A percentile compares a stretch with the other conserved stretches of the same genome.
Evolutionary conservation across 2,797 vertebrate species (phyloP).

Genomic region (Parauchenoglanis ngamensis): DNA sequence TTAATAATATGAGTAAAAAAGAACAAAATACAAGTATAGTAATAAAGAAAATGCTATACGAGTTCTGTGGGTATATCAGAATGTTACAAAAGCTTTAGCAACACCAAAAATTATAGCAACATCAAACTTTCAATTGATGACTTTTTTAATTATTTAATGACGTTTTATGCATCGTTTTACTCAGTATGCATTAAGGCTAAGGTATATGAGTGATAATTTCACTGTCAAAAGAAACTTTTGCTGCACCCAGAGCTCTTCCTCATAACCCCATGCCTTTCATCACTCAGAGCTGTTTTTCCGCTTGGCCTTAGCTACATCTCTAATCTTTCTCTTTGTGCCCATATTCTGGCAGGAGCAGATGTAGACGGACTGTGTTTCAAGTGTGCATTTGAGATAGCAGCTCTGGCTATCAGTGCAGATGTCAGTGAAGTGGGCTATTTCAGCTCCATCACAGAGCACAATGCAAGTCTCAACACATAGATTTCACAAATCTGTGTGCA

Average conservation of each 20-base stretch:
- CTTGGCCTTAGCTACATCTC: constrained; percentile 20
- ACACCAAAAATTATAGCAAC: not conserved
- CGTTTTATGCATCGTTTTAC: not conserved
- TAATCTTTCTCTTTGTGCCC: constrained; percentile 39
- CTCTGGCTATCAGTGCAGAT: constrained; percentile 29
- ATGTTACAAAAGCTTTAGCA: not conserved
- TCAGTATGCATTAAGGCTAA: not conserved
- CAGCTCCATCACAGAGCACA: constrained; percentile 13
- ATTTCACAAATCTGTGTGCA: not conserved
- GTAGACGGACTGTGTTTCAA: constrained; percentile 26
- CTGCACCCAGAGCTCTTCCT: not conserved
- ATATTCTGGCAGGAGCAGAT: constrained; percentile 26
- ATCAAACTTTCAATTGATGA: not conserved
- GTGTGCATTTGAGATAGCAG: constrained; percentile 42
- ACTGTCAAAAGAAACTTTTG: not conserved
- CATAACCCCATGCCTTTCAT: constrained; percentile 30
- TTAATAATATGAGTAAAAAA: not conserved
- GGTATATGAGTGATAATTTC: not conserved
- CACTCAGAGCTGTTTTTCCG: constrained; percentile 18
- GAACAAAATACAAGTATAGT: not conserved
- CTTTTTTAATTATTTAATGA: not conserved
- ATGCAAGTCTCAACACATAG: constrained; percentile 28
- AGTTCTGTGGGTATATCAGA: not conserved
- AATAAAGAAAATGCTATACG: not conserved
- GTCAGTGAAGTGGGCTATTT: constrained; percentile 40